These are phyloP conservation scores for Cherax quadricarinatus DNA, from an alignment of 1,140 invertebrate genomes.

Conservation along the genomic window DNA sequence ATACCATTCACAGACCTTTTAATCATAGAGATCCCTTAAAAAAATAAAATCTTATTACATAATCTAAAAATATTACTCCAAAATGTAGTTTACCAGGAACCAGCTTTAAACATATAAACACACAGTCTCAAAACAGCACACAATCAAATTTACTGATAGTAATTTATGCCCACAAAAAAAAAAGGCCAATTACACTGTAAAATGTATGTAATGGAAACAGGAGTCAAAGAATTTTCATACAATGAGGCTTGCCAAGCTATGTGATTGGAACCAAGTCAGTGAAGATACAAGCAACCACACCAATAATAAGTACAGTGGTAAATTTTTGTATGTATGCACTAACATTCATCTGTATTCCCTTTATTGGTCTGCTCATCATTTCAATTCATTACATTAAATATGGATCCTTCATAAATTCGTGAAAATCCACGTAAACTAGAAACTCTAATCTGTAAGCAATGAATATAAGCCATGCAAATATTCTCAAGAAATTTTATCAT, in stretches of 20 bases:
- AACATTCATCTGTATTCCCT: not conserved
- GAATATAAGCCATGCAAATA: too few species aligned
- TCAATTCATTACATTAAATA: not conserved
- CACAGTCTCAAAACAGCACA: too few species aligned
- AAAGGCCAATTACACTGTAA: not conserved
- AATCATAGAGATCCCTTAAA: too few species aligned
- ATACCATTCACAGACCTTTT: not conserved
- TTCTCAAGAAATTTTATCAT: too few species aligned
- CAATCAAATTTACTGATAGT: too few species aligned
- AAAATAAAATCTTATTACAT: too few species aligned
- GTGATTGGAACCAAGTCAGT: not conserved
- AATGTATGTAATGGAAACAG: not conserved
- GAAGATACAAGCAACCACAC: not conserved
- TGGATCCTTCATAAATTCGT: not conserved
- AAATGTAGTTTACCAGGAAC: too few species aligned
- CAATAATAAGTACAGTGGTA: not conserved
- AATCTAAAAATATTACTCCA: too few species aligned
- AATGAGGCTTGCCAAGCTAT: not conserved
- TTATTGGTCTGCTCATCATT: not conserved
- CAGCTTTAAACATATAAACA: too few species aligned
- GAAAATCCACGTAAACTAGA: too few species aligned
- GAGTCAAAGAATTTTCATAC: not conserved
- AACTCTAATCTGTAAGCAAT: too few species aligned
- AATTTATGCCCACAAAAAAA: too few species aligned
- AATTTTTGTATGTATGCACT: not conserved